These are phyloP conservation scores for Nomada flava DNA, from an alignment of 2,888 invertebrate genomes.

Conservation along the genomic window DNA sequence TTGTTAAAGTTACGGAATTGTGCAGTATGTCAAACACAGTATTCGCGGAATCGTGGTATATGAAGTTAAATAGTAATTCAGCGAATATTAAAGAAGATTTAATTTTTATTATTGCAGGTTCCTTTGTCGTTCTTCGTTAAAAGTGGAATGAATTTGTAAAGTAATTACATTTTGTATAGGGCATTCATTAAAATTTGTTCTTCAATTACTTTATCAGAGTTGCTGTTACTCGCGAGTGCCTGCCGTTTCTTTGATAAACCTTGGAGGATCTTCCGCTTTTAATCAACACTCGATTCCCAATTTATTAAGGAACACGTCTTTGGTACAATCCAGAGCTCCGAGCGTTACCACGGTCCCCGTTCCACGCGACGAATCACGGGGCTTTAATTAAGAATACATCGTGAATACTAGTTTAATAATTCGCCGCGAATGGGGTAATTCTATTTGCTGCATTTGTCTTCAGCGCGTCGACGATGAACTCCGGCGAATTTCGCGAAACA, in stretches of 20 bases:
- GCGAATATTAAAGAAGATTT: too few relatives aligned
- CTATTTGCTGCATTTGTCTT: conserved; percentile 53
- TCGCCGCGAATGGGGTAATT: conserved; percentile 41
- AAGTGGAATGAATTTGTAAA: too few relatives aligned
- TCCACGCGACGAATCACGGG: not conserved
- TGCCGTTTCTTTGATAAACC: too few relatives aligned
- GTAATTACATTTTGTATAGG: too few relatives aligned
- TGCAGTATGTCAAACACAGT: too few relatives aligned
- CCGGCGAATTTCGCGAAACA: conserved; percentile 56
- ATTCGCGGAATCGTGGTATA: too few relatives aligned
- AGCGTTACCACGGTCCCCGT: not conserved
- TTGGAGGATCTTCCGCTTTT: not conserved
- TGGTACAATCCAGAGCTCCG: not conserved
- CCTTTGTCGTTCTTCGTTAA: too few relatives aligned
- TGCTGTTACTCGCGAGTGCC: too few relatives aligned
- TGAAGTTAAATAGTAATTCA: too few relatives aligned
- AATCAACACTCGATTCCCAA: not conserved
- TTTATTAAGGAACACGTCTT: not conserved
- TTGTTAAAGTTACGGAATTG: too few relatives aligned
- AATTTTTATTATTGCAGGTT: too few relatives aligned
- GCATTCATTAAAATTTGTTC: not conserved
- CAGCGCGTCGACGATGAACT: conserved; percentile 41
- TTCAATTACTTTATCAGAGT: too few relatives aligned
- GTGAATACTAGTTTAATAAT: conserved; percentile 48
- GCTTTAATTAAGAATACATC: conserved; percentile 43